Base-by-base conservation (phyloP, 2,888 invertebrate genomes). In the Listrodromus nycthemerus region DNA sequence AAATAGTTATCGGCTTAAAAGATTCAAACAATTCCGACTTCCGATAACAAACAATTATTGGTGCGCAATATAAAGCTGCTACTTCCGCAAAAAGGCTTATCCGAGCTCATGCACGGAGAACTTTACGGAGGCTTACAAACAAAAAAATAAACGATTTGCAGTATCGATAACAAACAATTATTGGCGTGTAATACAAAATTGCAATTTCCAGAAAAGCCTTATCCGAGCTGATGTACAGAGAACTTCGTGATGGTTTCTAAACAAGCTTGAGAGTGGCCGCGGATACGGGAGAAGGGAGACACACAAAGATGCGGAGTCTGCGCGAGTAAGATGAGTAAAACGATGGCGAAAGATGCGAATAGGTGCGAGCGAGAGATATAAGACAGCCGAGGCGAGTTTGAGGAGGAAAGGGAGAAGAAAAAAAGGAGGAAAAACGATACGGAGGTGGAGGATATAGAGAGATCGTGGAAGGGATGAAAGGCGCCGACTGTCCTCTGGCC, bases 401-500 rank as follows among this genome's bases (percentile, higher is more conserved):
- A 61, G 37, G 50, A 52, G 8, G 71, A 55, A 65, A 27, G 37
- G 65, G 65, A 84, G 86, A 88, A 88, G 86, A 86, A 83, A 50
- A 30, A 65, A 74, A 84, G 85, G 84, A 83, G 85, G 86, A 89
- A 87, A 84, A 88, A 89, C 88, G 87, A 77, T 58, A 41, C 37
- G 50, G 48, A 70, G 71, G 58, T 71, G 78, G 69, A 77, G 69
- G 73, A 75, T 63, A 75, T 27, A 65, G 75, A 65, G 75, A 37
- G 50, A 75, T 33, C 33, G 65, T 65, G 65, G 75, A 75, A 75
- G 75, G 75, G 75, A 75, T 75, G 65, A 75, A 75, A 75, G 75
- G 85, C 80, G 89, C 89, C 89, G 89, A 89, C 89, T 87, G 88
- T 86, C 85, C 89, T 87, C 88, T 75, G 79, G 73, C 74, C 74